phyloP scores from a whole-genome alignment of 2,888 invertebrate species.

The Zonitis immaculata region DNA sequence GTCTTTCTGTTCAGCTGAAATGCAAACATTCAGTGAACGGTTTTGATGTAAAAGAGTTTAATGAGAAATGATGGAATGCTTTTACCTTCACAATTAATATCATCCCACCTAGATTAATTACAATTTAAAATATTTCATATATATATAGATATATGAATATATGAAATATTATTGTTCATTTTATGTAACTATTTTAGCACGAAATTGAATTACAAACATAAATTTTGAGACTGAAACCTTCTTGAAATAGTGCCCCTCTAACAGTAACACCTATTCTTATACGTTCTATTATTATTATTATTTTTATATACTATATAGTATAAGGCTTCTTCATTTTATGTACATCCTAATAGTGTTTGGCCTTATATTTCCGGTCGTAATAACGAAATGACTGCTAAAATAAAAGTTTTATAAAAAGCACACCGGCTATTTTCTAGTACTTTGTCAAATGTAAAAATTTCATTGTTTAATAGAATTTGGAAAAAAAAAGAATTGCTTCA shows the following conservation, averaged over 20 bases:
- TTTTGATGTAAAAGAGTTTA: slow-evolving; percentile 12
- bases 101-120: not conserved
- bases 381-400: slow-evolving; percentile 5
- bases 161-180: no score
- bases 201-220: slow-evolving; percentile 22
- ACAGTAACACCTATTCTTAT: slow-evolving; percentile 19
- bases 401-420: not conserved
- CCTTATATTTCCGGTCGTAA: slow-evolving; percentile 15
- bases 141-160: no score
- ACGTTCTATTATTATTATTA: slow-evolving; percentile 24
- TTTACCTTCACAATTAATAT: slow-evolving; percentile 1
- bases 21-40: slow-evolving; percentile 7
- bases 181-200: not conserved
- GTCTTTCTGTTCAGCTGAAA: slow-evolving; percentile 7
- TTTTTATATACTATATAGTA: no score
- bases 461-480: no score
- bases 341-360: slow-evolving; percentile 12
- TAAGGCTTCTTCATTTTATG: slow-evolving; percentile 19
- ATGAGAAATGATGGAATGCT: slow-evolving; percentile 14
- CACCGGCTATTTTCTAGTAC: not conserved
- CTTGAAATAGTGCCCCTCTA: slow-evolving; percentile 18
- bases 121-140: not conserved
- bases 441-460: not conserved
- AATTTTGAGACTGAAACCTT: slow-evolving; percentile 18
- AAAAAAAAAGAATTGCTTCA: no score